phyloP scores from a whole-genome alignment of 2,888 invertebrate genomes.

The Protula sp. region DNA sequence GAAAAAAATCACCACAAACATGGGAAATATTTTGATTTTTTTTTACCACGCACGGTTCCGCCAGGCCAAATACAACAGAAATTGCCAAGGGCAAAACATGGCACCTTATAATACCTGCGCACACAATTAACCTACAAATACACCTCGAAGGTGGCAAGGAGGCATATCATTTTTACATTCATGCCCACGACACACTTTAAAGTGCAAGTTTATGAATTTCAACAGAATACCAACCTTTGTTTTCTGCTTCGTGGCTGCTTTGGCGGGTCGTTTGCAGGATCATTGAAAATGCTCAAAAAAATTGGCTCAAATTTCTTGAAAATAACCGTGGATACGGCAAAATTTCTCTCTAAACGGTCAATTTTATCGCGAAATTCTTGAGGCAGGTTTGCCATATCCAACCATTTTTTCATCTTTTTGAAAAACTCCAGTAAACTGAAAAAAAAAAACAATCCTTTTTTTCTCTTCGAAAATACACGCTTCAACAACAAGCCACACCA shows the following conservation, averaged over 20 bases:
- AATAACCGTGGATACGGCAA: conserved; percentile 88
- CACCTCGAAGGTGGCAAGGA: too few relatives aligned
- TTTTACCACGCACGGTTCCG: too few relatives aligned
- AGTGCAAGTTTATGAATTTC: too few relatives aligned
- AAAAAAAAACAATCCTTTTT: conserved; percentile 31
- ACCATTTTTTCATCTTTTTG: conserved; percentile 89
- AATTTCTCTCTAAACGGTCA: conserved; percentile 78
- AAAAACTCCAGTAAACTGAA: conserved; percentile 87
- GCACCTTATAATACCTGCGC: too few relatives aligned
- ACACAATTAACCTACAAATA: too few relatives aligned
- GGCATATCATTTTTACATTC: too few relatives aligned
- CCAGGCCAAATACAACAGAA: too few relatives aligned
- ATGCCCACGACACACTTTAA: too few relatives aligned
- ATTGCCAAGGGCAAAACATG: too few relatives aligned
- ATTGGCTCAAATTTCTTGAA: conserved; percentile 87
- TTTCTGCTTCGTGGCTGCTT: conserved; percentile 59
- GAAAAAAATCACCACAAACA: too few relatives aligned
- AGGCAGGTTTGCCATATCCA: conserved; percentile 85
- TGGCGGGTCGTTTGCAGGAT: conserved; percentile 60
- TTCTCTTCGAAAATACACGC: neutral
- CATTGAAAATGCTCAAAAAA: conserved; percentile 78
- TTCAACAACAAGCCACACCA: neutral
- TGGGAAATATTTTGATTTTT: too few relatives aligned
- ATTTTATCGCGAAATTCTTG: conserved; percentile 77
- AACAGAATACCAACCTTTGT: conserved; percentile 59